phyloP scores from a whole-genome alignment of 2,113 vertebrate genomes.

The Pristiophorus japonicus region DNA sequence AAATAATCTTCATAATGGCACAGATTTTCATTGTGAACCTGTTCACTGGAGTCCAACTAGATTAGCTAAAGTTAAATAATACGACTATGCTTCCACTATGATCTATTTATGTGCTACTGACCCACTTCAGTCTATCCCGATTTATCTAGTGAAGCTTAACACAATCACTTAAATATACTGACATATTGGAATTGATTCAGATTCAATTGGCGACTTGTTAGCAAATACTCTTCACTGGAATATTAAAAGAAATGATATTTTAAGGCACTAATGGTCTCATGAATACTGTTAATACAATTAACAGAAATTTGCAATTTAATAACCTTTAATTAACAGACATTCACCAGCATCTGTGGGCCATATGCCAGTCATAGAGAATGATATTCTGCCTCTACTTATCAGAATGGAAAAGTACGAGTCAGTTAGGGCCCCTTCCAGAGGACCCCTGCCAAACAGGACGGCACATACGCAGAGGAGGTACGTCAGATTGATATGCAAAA shows the following conservation, averaged over 20 bases:
- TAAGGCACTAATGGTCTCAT: background rate
- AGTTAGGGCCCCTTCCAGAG: background rate
- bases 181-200: background rate
- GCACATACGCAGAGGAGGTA: background rate
- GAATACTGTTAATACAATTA: background rate
- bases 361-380: background rate
- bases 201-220: background rate
- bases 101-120: slow-evolving; percentile 22
- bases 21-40: background rate
- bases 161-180: background rate
- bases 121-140: slow-evolving; percentile 25
- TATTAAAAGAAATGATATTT: background rate
- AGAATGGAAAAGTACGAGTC: background rate
- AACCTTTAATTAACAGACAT: background rate
- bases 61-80: slow-evolving; percentile 7
- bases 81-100: slow-evolving; percentile 9
- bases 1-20: background rate
- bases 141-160: slow-evolving; percentile 28
- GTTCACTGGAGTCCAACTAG: background rate
- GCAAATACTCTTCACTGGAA: background rate
- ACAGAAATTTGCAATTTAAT: background rate
- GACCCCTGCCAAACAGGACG: background rate
- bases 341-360: background rate
- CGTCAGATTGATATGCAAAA: background rate
- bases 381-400: background rate